Evolutionary conservation across 2,797 vertebrate genomes (phyloP), one percentile per base, ranked within the genome.

Genomic region (Vireo griseus): DNA sequence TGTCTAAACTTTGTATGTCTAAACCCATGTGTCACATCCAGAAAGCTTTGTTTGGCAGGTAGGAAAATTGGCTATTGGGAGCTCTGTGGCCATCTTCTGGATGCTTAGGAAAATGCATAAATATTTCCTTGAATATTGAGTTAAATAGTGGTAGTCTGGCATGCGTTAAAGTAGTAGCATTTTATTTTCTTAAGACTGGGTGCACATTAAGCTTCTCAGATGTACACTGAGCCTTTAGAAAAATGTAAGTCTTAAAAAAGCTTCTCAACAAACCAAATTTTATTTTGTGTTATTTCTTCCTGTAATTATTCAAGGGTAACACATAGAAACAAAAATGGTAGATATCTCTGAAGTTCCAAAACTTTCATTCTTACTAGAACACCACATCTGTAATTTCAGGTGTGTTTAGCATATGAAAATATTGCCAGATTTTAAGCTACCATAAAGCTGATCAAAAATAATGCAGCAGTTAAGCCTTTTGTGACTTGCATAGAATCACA

Each of bases 11-110:
- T 42, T 16, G 5, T 42, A 11, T 44, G 25, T 92, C 47, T 77
- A 90, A 91, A 83, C 20, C 44, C 19, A 7, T 9, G 18, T 21
- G 15, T 87, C 48, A 87, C 77, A 88, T 82, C n/a, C 44, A 45
- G 67, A 48, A 61, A 57, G 29, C 25, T 91, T 88, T 52, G 18
- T 62, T 76, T 67, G 84, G 55, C 29, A 58, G 28, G 35, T 51
- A 80, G 86, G 61, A 90, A 52, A 47, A 78, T 31, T 77, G 59
- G 40, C 67, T 83, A 0, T 50, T 89, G 96, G 88, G 91, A 85
- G n/a, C 89, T 94, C 67, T 94, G 95, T 92, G 84, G 96, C 93
- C 95, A 96, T 94, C 96, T 97, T 86, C 94, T 97, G 97, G 95
- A 75, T 86, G 54, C 88, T 92, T 58, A 55, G 61, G 84, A 96